Percentiles rank a stretch among this genome's conserved stretches.
These are phyloP conservation scores for Drosophila fungiperda DNA, from an alignment of 2,888 invertebrate genomes.

Conservation along the genomic window DNA sequence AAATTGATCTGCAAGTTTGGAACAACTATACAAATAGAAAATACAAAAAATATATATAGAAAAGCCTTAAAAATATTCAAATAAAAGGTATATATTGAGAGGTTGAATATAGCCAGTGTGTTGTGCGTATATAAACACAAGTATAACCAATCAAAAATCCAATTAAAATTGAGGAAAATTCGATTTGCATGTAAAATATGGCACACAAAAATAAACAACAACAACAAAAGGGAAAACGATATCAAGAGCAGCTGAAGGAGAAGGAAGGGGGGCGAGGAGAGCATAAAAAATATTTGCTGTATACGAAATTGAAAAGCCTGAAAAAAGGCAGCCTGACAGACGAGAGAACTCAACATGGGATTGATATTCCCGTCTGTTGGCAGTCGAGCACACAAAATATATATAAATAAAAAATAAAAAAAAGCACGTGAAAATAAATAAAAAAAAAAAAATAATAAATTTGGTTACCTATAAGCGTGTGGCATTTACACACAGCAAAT, in stretches of 20 bases:
- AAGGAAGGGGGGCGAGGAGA: conserved; percentile 27
- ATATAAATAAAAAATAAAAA: conserved; percentile 38
- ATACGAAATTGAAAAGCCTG: conserved; percentile 78
- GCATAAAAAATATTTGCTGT: conserved; percentile 78
- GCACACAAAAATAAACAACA: conserved; percentile 47
- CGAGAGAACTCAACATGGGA: conserved; percentile 51
- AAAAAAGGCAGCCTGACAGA: conserved; percentile 71
- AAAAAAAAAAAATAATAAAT: conserved; percentile 69
- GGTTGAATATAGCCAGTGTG: conserved; percentile 38
- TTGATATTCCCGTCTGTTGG: conserved; percentile 54
- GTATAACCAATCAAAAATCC: conserved; percentile 84
- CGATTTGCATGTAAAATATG: conserved; percentile 85
- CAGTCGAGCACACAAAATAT: conserved; percentile 35
- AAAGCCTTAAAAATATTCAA: conserved; percentile 23
- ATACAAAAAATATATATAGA: conserved; percentile 4
- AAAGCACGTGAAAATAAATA: conserved; percentile 36
- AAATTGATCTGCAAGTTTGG: conserved; percentile 43
- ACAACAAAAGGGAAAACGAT: conserved; percentile 34
- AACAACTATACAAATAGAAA: conserved; percentile 41
- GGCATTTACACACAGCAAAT: conserved; percentile 72
- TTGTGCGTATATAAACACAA: conserved; percentile 79
- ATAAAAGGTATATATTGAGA: conserved; percentile 27
- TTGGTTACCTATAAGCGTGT: conserved; percentile 73
- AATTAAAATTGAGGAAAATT: conserved; percentile 85
- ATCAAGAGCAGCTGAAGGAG: conserved; percentile 29